Evolutionary conservation across 2,113 vertebrate species (phyloP), one percentile per base, ranked within the genome.

Genomic region (Triplophysa siluroides): DNA sequence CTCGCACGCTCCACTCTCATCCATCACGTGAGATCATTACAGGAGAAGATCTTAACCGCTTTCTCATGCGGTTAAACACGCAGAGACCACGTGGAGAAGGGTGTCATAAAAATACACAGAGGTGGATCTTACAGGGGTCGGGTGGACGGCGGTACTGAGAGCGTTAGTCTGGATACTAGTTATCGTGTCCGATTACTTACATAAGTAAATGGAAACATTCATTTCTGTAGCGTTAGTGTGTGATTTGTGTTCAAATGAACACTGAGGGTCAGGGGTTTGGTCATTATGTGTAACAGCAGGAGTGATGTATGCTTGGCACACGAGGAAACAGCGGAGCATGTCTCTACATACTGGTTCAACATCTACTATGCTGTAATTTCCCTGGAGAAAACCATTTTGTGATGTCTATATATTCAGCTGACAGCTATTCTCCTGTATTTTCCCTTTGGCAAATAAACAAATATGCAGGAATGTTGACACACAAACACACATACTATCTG

Each of bases 1-100:
- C 52, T 74, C 76, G 58, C 72, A 29, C 41, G n/a, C 68, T 67
- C 60, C 12, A 23, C 54, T 73, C 66, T 68, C 83, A 83, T 84
- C 80, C 74, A 83, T 83, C 83, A 84, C 75, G 23, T 6, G 8
- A 63, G 56, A 21, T 63, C 24, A 75, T 83, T 80, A 62, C 52
- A 11, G 13, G 12, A 13, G 24, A 64, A 14, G 60, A 79, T 23
- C 66, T 58, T 72, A 56, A 76, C 54, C n/a, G 66, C 67, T 78
- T 64, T 80, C 14, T 75, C 38, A 78, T 67, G 79, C 68, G 19
- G 50, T 50, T 68, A 76, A 79, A 78, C 52, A 65, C 67, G 5
- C 6, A 71, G 23, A 2, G 33, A 58, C 18, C 19, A 24, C 2
- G 54, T 54, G 71, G n/a, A 13, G 8, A 33, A 74, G 71, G 21